phyloP scores from a whole-genome alignment of 2,113 vertebrate species.

The Cinclus mexicanus region DNA sequence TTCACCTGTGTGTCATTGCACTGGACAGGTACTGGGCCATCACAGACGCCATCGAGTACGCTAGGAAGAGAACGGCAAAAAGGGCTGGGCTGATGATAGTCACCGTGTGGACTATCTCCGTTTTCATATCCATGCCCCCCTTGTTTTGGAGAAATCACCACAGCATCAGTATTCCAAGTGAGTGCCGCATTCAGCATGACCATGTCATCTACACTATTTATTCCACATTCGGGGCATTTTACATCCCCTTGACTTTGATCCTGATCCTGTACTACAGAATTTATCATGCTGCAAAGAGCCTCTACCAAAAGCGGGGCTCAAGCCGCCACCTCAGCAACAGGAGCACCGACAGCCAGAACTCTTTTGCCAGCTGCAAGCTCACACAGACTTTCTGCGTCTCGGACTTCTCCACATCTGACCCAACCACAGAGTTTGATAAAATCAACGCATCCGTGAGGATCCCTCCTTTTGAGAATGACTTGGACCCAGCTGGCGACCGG shows the following conservation, averaged over 20 bases:
- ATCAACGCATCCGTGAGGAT: constrained; percentile 66
- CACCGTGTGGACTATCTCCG: constrained; percentile 83
- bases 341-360: constrained; percentile 85
- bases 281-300: constrained; percentile 85
- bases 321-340: constrained; percentile 85
- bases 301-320: constrained; percentile 89
- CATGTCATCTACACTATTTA: constrained; percentile 89
- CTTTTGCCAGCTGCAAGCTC: constrained; percentile 80
- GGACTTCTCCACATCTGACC: constrained; percentile 82
- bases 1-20: constrained; percentile 89
- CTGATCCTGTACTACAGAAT: constrained; percentile 90
- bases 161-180: constrained; percentile 49
- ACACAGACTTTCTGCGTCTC: constrained; percentile 85
- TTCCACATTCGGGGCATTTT: constrained; percentile 88
- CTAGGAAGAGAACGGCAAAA: constrained; percentile 82
- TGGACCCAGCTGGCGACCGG: constrained; percentile 73
- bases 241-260: constrained; percentile 88
- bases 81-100: constrained; percentile 82
- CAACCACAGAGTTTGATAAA: constrained; percentile 77
- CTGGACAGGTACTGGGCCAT: constrained; percentile 93
- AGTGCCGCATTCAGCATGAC: constrained; percentile 85
- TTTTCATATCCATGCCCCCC: constrained; percentile 88
- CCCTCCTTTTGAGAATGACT: constrained; percentile 76
- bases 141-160: constrained; percentile 85
- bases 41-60: constrained; percentile 86